Evolutionary conservation across 2,888 invertebrate genomes (phyloP), one percentile per base, ranked within the genome.

Genomic region (Yponomeuta cagnagella): DNA sequence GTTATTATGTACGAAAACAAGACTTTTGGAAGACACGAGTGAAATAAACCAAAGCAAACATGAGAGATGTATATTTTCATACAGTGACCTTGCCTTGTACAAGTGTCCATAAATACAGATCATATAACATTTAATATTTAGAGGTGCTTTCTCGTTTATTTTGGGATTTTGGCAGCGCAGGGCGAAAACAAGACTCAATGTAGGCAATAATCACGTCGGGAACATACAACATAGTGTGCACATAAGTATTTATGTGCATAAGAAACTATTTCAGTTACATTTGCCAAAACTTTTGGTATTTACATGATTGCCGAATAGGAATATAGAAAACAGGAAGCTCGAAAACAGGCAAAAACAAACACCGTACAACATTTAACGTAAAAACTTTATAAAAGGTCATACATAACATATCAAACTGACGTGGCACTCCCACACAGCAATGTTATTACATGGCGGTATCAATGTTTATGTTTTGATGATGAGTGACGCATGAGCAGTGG

Each of bases 111-210:
- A 65, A n/a, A 65, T 10, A 10, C 65, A 65, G 33, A 31, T 65
- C 66, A 71, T 71, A 64, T 64, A 80, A 72, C 75, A 74, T 77
- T 80, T 84, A 23, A 83, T 79, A 83, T 82, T 79, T 83, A 83
- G 80, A 77, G 76, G 79, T 77, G 82, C 80, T 82, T 83, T 85
- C 81, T 79, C 77, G 75, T 75, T 58, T 58, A 58, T 58, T 58
- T 58, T 58, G 77, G 78, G 78, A 77, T 74, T 43, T 83, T 84
- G 83, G 83, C 83, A 83, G 75, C 76, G 74, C 70, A 71, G 76
- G 69, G 72, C 72, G 76, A 83, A 81, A 81, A 83, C 80, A 81
- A 77, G 75, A 70, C 77, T 73, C 76, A 72, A 74, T 76, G 75
- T 75, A 77, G 77, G 76, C 72, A 68, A 65, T 65, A 65, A 65